Evolutionary conservation across 2,888 invertebrate genomes (phyloP).

Genomic region (Nycteola revayana): DNA sequence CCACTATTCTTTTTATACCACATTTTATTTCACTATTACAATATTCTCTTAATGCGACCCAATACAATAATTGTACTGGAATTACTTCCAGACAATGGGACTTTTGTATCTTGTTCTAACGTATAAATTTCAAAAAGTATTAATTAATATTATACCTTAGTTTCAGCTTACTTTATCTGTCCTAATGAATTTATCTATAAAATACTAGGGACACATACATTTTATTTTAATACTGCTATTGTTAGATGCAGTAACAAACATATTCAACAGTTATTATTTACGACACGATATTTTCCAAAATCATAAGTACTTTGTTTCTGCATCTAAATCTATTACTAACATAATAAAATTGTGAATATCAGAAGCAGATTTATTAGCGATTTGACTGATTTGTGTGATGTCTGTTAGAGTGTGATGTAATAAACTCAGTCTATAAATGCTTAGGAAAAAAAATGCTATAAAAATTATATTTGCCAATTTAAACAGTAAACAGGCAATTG

Average conservation of each 20-base stretch:
- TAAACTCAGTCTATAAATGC: conserved; percentile 58
- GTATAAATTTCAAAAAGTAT: conserved; percentile 50
- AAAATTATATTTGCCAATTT: conserved; percentile 41
- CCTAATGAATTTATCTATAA: conserved; percentile 53
- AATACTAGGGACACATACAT: conserved; percentile 55
- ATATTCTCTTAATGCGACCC: conserved; percentile 19
- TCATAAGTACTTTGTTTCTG: conserved; percentile 36
- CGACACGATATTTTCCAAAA: conserved; percentile 22
- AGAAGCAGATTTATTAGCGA: conserved; percentile 33
- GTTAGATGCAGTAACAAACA: conserved; percentile 56
- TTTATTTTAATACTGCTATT: conserved; percentile 64
- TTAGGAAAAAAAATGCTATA: conserved; percentile 41
- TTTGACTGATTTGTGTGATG: conserved; percentile 60
- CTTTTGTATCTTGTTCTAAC: conserved; percentile 37
- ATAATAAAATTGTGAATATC: conserved; percentile 42
- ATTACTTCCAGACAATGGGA: conserved; percentile 13
- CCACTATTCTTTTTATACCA: conserved; percentile 2
- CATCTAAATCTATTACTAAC: conserved; percentile 46
- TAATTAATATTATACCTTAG: conserved; percentile 42
- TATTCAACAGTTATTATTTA: conserved; percentile 24
- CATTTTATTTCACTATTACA: conserved; percentile 26
- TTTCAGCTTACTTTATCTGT: conserved; percentile 44
- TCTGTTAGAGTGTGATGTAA: conserved; percentile 59
- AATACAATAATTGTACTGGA: conserved; percentile 10
- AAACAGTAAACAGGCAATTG: conserved; percentile 35